Evolutionary conservation across 1,140 invertebrate genomes (phyloP), one percentile per base, ranked within the genome.

Genomic region (Gryllus bimaculatus): DNA sequence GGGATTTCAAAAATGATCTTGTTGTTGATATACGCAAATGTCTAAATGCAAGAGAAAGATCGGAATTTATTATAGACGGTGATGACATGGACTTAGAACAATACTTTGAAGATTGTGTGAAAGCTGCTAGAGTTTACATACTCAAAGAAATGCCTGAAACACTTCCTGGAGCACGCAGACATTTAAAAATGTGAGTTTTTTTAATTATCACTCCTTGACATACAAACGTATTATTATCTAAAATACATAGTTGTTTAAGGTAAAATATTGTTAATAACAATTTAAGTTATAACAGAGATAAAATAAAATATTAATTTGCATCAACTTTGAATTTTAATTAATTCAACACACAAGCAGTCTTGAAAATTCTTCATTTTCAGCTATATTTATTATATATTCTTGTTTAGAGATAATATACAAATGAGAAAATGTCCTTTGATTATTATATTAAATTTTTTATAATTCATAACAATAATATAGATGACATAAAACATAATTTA

Each of bases 141-240:
- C 85, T 96, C 0, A 94, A 95, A 81, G 95, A 96, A 84, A 89
- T 89, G n/a, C 93, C 94, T 73, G 92, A 93, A 75, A 94, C 93
- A 5, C 84, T 97, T 47, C 94, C 95, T 15, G 91, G 92, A 13
- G 94, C 93, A 20, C 89, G 90, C 79, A 88, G 92, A 73, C 93
- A 95, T 83, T 92, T 95, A 90, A 90, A 88, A 87, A 84, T 83
- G 83, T 84, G 81, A 81, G 83, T 81, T n/a, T 66, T 66, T 13
- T 13, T 39, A 39, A 39, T 39, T 39, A 39, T 39, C 26, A 39
- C 26, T 39, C 5, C 26, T 39, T 39, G 26, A 39, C n/a, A n/a
- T 39, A 39, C 26, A 39, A 39, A 2, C 5, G 1, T 39, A 39
- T 39, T 39, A 39, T 39, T 39, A 2, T 39, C 26, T 39, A 39